phyloP scores from a whole-genome alignment of 2,888 invertebrate genomes.

The Dysmachus trigonus region DNA sequence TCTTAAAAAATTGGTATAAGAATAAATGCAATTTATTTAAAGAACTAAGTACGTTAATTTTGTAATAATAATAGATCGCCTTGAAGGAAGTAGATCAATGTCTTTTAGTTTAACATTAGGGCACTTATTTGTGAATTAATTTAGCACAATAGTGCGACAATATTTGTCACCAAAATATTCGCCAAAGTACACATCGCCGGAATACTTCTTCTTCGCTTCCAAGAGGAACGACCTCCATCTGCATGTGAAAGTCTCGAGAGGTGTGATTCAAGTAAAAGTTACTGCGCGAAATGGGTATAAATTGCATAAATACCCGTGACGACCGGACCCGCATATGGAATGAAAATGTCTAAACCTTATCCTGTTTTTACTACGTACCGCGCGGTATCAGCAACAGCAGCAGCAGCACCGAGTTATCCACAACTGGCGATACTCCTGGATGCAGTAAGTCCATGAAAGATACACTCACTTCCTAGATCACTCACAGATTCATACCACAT shows the following conservation, averaged over 20 bases:
- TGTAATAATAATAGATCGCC: neutral
- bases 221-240: slow-evolving; percentile 24
- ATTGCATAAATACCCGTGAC: neutral
- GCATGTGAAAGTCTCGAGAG: slow-evolving; percentile 11
- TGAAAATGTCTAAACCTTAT: slow-evolving; percentile 1
- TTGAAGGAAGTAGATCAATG: neutral
- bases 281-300: neutral
- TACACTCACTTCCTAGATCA: neutral
- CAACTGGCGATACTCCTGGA: neutral
- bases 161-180: neutral
- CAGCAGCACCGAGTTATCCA: neutral
- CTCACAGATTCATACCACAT: neutral
- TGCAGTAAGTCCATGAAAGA: neutral
- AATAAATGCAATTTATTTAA: neutral
- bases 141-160: neutral
- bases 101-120: neutral
- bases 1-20: too few species aligned
- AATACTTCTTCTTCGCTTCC: neutral
- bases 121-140: neutral
- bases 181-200: neutral
- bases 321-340: neutral
- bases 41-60: neutral
- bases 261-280: slow-evolving; percentile 19
- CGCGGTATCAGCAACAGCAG: neutral
- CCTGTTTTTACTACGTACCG: neutral